These are phyloP conservation scores for Blastobasis lacticolella DNA, from an alignment of 2,888 invertebrate genomes.

Conservation along the genomic window DNA sequence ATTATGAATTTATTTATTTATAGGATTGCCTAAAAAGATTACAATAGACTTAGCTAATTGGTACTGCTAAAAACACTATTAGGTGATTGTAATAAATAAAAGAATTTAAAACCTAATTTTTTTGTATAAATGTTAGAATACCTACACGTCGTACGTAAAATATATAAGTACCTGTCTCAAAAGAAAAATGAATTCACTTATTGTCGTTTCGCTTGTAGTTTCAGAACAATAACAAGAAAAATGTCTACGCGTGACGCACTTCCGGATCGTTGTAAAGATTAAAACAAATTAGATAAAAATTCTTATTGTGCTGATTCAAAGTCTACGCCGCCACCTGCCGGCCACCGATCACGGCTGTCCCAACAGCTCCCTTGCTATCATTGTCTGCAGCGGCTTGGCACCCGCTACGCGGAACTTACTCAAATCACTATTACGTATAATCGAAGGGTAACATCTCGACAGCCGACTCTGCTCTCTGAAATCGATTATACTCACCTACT, in stretches of 20 bases:
- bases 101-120: no score
- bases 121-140: no score
- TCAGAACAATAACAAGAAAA: not conserved
- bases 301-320: slow-evolving; percentile 5
- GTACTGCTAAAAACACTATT: no score
- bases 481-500: not conserved
- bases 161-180: no score
- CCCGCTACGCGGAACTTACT: slow-evolving; percentile 39
- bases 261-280: slow-evolving; percentile 3
- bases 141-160: no score
- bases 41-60: no score
- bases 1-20: no score
- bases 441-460: slow-evolving; percentile 38
- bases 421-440: slow-evolving; percentile 24
- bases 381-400: slow-evolving; percentile 45
- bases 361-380: slow-evolving; percentile 20
- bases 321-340: slow-evolving; percentile 4
- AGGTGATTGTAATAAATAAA: no score
- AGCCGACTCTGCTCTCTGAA: slow-evolving; percentile 12
- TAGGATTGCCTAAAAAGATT: no score
- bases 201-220: not conserved
- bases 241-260: no score
- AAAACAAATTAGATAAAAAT: slow-evolving; percentile 5
- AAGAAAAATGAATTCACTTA: not conserved
- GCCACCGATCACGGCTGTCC: slow-evolving; percentile 21